A percentile compares a stretch with the other conserved stretches of the same genome.
These are phyloP conservation scores for Chymomyza procnemis DNA, from an alignment of 2,888 invertebrate species.

Conservation along the genomic window DNA sequence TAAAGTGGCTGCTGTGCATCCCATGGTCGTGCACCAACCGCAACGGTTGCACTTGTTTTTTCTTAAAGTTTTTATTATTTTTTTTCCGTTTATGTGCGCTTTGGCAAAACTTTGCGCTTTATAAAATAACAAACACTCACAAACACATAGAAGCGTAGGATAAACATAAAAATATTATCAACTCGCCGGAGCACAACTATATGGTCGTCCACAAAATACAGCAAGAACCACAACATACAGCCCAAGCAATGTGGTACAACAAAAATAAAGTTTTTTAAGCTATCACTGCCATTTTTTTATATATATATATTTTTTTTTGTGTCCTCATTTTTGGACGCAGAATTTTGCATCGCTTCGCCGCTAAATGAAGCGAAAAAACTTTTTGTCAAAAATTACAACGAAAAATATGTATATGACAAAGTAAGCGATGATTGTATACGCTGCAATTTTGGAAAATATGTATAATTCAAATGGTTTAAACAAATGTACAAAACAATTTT, in stretches of 20 bases:
- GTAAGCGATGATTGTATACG: neutral
- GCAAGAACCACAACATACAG: slow-evolving; percentile 25
- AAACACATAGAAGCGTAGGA: slow-evolving; percentile 45
- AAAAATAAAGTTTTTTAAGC: slow-evolving; percentile 57
- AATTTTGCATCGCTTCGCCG: slow-evolving; percentile 59
- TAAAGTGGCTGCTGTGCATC: too few species aligned
- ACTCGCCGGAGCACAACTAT: slow-evolving; percentile 37
- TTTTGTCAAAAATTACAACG: slow-evolving; percentile 48
- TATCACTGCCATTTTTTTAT: neutral
- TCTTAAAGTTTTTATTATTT: slow-evolving; percentile 22
- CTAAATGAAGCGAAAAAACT: slow-evolving; percentile 68
- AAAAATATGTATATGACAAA: slow-evolving; percentile 21
- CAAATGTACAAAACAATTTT: too few species aligned
- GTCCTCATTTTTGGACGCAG: slow-evolving; percentile 54
- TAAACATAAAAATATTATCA: slow-evolving; percentile 69
- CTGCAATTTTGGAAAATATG: too few species aligned
- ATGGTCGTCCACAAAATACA: slow-evolving; percentile 13
- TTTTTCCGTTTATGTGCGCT: slow-evolving; percentile 66
- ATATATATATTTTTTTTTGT: slow-evolving; percentile 34
- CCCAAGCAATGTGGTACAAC: slow-evolving; percentile 62
- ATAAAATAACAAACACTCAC: neutral
- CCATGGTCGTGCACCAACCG: too few species aligned
- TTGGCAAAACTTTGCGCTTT: slow-evolving; percentile 65
- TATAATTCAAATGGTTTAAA: too few species aligned
- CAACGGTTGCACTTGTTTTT: too few species aligned